Evolutionary conservation across 2,113 vertebrate species (phyloP).

Genomic region (Tachuris rubrigastra): DNA sequence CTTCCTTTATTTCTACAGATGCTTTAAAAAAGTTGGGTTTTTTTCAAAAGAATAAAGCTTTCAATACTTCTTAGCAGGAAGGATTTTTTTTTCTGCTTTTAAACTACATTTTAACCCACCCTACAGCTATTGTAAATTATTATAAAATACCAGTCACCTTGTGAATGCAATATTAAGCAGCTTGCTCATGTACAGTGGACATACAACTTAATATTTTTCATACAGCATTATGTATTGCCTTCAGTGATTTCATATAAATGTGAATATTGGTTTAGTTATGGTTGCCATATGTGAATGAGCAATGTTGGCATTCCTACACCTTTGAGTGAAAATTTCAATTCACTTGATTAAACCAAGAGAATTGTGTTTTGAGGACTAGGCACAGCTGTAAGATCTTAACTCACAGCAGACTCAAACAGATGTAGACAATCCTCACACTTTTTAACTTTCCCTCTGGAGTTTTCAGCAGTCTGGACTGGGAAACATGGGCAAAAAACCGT

Average conservation of each 20-base stretch:
- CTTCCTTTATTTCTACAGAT: not conserved
- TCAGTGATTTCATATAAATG: not conserved
- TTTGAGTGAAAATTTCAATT: not conserved
- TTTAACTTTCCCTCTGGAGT: not conserved
- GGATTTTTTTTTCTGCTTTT: not conserved
- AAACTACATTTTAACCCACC: not conserved
- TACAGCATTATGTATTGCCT: not conserved
- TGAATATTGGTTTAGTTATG: not conserved
- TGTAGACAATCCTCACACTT: not conserved
- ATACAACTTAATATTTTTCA: not conserved
- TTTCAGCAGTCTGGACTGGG: not conserved
- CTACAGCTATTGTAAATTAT: not conserved
- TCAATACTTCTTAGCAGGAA: not conserved
- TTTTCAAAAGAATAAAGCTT: not conserved
- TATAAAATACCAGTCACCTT: not conserved
- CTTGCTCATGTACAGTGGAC: not conserved
- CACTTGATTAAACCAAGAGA: not conserved
- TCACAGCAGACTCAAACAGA: not conserved
- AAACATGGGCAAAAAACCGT: accelerated
- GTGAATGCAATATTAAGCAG: not conserved
- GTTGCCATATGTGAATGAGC: not conserved
- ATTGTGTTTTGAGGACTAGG: not conserved
- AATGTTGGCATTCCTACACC: not conserved
- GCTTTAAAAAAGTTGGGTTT: not conserved
- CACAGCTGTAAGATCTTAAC: not conserved